Evolutionary conservation across 92 coral and sea anemone species (phyloP), one percentile per base, ranked within the genome.

Genomic region (Paragorgia papillata): DNA sequence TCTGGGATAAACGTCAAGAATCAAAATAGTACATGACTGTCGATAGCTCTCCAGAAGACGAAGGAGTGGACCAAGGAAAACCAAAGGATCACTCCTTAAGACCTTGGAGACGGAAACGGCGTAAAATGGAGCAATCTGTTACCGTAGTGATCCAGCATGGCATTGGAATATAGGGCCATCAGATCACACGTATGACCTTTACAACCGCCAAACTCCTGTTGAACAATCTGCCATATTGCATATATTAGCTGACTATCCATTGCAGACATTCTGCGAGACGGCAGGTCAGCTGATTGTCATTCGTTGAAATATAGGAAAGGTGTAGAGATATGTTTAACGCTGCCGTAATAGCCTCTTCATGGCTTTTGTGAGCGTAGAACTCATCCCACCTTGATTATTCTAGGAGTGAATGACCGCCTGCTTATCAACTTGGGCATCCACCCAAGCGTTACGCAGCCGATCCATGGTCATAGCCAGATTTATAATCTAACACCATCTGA

Each of bases 191-290:
- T 54, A 67, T 79, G 87, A 21, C 83, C 90, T 44, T 33, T 22
- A 14, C 0, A 18, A 17, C 73, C 85, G 20, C 82, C 79, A 63
- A 85, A 73, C 35, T 80, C 64, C n/a, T 28, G 68, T 53, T 80
- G 85, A 10, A 66, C 81, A n/a, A 30, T 21, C 32, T 50, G 24
- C 82, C 82, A 85, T 39, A 54, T 14, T 22, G 34, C 20, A 20
- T 74, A 33, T n/a, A 79, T 39, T 32, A 85, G 51, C 56, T 3
- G 74, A 32, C 48, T 31, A 62, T 85, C 85, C 26, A 80, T 51
- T n/a, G 46, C 26, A 8, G 85, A 85, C 18, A 85, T 43, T 10
- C 82, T 74, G 28, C 89, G 89, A 44, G 82, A 85, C 24, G 85
- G 14, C n/a, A n/a, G n/a, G n/a, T n/a, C n/a, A n/a, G n/a, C n/a